These are phyloP conservation scores for Thecocarcelia acutangulata DNA, from an alignment of 2,888 invertebrate species.

Conservation along the genomic window DNA sequence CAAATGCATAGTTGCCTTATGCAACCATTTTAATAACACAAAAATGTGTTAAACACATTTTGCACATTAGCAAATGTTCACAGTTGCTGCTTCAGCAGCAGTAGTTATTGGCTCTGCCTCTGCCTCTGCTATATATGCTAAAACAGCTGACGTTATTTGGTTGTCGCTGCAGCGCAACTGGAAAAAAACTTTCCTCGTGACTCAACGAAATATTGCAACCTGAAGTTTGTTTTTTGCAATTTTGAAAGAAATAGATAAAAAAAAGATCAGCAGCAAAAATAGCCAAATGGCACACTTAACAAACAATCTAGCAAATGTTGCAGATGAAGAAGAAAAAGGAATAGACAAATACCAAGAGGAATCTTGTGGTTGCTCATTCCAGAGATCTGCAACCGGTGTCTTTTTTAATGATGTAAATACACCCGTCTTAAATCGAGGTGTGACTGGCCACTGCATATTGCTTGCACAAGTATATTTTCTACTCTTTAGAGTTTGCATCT, in stretches of 20 bases:
- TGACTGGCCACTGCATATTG: too few species aligned
- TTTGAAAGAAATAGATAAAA: slow-evolving; percentile 20
- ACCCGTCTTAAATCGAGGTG: too few species aligned
- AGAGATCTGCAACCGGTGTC: too few species aligned
- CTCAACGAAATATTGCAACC: slow-evolving; percentile 50
- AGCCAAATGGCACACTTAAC: slow-evolving; percentile 28
- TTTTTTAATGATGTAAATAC: too few species aligned
- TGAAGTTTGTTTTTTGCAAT: slow-evolving; percentile 19
- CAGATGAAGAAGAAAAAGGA: too few species aligned
- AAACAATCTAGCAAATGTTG: slow-evolving; percentile 12
- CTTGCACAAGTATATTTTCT: too few species aligned
- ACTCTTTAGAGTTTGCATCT: too few species aligned
- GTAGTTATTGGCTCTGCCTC: too few species aligned
- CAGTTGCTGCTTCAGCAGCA: background rate
- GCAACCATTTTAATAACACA: slow-evolving; percentile 52
- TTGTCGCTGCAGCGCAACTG: slow-evolving; percentile 21
- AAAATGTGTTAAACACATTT: slow-evolving; percentile 50
- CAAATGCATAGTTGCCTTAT: slow-evolving; percentile 28
- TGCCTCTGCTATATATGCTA: background rate
- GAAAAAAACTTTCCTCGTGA: slow-evolving; percentile 65
- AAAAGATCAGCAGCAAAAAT: slow-evolving; percentile 16
- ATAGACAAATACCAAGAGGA: too few species aligned
- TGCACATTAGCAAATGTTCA: slow-evolving; percentile 35
- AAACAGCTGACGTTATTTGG: slow-evolving; percentile 7
- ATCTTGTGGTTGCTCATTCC: too few species aligned